Base-by-base conservation (phyloP, 2,113 vertebrate species). In the Acanthochromis polyacanthus region DNA sequence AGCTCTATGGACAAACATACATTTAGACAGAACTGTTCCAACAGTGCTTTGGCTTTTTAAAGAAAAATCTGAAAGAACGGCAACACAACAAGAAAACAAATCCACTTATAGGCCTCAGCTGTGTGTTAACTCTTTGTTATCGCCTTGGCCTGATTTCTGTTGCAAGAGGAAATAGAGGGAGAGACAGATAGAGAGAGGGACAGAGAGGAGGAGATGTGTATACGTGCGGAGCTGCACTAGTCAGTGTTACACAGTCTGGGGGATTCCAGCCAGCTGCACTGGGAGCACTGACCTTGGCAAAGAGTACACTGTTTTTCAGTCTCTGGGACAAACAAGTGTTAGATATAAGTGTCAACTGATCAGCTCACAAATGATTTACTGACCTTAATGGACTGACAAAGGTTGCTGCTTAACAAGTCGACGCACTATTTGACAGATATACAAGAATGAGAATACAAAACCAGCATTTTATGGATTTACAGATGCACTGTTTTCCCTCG, bases 181-280 rank as follows among this genome's bases (percentile, higher is more conserved):
- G 65, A 69, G 56, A 78, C 19, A 77, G 86, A 73, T 22, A 78
- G 70, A 78, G 56, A 55, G 64, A 75, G 73, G 23, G 61, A 69
- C 36, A 63, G 70, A 55, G 60, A 77, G 81, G 73, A 84, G 61
- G 79, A 83, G 74, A 82, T 71, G 71, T 92, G 90, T 80, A 91
- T 94, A 94, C 92, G 91, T 94, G 93, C 92, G 20, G 85, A 80
- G 80, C 77, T 72, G 92, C 93, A 94, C 92, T 93, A 23, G 40
- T 84, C 89, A 57, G 81, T 55, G 68, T 51, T 84, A 57, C 81
- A 65, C 65, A 87, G 84, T 88, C 84, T 86, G 82, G 88, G 87
- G 82, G 90, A 90, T 81, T 89, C 80, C 85, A 90, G 89, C 74
- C 94, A 92, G 92, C 92, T 93, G 91, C 46, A 59, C 59, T 64